Evolutionary conservation across 1,140 invertebrate species (phyloP), one percentile per base, ranked within the genome.

Genomic region (Asobara japonica): DNA sequence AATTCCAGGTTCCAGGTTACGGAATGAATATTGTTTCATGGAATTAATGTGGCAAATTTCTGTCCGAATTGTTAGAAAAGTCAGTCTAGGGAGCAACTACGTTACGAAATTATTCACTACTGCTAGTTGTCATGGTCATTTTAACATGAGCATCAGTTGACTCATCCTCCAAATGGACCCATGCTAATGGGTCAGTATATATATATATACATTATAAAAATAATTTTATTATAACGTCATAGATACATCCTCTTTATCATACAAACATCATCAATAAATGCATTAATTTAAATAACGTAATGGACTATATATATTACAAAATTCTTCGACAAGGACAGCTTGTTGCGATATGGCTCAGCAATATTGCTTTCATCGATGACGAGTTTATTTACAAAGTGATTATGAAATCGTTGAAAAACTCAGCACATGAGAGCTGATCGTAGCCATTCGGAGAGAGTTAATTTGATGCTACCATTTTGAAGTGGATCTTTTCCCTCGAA

Each of bases 401-500:
- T 73, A 67, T 71, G 66, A 67, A 65, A 69, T 72, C 69, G 74
- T 13, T 65, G 64, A 71, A 77, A 66, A 29, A 56, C 74, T 91
- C 86, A 93, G 83, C 92, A 94, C 83, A 91, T 93, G 66, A 94
- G 84, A 31, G 92, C 91, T 76, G 91, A 92, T 85, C 93, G 92
- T 73, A 94, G 89, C 93, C 93, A 94, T 92, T 96, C 95, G 27
- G 93, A 89, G 77, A 96, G 85, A 81, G 89, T 93, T 72, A 96
- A 86, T 86, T 95, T 95, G 41, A 96, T 91, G 69, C 88, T 92
- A 76, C 94, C 95, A 87, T 94, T 94, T 85, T 94, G 93, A 45
- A 94, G 87, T 20, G 93, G 92, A 82, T 96, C 94, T 82, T 95
- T 95, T 69, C 90, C 89, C 81, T 96, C 93, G 83, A 95, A 96